Evolutionary conservation across 2,113 vertebrate species (phyloP).

Genomic region (Thamnophis sirtalis): DNA sequence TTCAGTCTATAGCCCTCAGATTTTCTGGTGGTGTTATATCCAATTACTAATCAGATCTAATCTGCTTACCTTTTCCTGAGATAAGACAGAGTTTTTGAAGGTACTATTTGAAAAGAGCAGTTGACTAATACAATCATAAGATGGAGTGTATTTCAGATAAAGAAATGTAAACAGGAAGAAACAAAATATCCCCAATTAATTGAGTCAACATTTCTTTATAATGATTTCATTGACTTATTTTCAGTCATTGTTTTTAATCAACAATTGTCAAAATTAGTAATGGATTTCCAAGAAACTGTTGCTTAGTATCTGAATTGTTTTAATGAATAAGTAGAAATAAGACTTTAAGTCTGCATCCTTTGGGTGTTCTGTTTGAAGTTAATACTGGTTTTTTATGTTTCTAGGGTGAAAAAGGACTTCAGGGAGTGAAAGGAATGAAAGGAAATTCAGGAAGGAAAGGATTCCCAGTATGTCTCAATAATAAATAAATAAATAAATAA

Average conservation of each 20-base stretch:
- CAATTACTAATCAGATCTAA: too few species aligned
- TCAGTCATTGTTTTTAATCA: not conserved
- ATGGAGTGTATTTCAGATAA: not conserved
- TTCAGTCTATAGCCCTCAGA: not conserved
- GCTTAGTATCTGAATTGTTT: not conserved
- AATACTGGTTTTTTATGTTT: not conserved
- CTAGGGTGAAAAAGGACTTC: slow-evolving; percentile 18
- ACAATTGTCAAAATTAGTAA: not conserved
- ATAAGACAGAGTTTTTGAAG: too few species aligned
- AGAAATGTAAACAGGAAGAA: not conserved
- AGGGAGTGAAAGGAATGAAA: not conserved
- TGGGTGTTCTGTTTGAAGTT: not conserved
- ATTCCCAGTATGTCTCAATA: slow-evolving; percentile 3
- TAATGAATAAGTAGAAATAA: not conserved
- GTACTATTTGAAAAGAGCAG: too few species aligned
- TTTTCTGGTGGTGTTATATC: not conserved
- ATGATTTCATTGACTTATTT: not conserved
- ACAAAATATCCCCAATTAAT: not conserved
- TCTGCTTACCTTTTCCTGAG: too few species aligned
- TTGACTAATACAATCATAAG: not conserved
- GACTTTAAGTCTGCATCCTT: not conserved
- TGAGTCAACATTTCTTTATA: not conserved
- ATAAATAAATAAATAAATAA: too few species aligned
- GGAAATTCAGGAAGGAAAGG: slow-evolving; percentile 3
- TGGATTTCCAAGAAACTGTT: not conserved